These are phyloP conservation scores for Achlya flavicornis DNA, from an alignment of 2,888 invertebrate genomes.

Conservation along the genomic window DNA sequence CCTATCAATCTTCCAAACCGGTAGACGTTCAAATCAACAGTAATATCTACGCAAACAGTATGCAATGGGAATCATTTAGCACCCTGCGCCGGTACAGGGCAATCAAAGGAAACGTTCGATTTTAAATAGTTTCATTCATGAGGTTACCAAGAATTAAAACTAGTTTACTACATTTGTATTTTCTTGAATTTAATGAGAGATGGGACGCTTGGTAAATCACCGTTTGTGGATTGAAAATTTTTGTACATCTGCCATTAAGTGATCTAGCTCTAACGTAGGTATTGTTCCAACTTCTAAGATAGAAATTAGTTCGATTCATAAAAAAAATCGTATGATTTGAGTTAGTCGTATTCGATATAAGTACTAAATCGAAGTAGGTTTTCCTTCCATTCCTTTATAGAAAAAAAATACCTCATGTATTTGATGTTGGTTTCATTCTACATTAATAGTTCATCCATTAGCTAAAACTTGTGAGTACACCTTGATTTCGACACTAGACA, in stretches of 20 bases:
- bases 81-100: constrained; percentile 31
- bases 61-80: constrained; percentile 64
- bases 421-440: constrained; percentile 28
- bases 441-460: constrained; percentile 50
- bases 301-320: too few relatives aligned
- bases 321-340: too few relatives aligned
- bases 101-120: constrained; percentile 49
- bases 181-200: background rate
- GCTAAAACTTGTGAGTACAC: constrained; percentile 50
- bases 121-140: constrained; percentile 38
- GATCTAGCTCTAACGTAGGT: too few relatives aligned
- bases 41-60: constrained; percentile 63
- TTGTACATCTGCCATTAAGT: too few relatives aligned
- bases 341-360: too few relatives aligned
- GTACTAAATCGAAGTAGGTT: background rate
- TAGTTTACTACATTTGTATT: background rate
- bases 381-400: background rate
- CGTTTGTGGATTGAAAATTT: too few relatives aligned
- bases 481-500: constrained; percentile 70
- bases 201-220: too few relatives aligned
- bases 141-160: constrained; percentile 31
- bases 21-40: constrained; percentile 51
- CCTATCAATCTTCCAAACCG: constrained; percentile 51
- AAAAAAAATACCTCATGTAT: too few relatives aligned
- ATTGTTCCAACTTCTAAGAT: too few relatives aligned